Base-by-base conservation (phyloP, 2,113 vertebrate species). In the Caloenas nicobarica region DNA sequence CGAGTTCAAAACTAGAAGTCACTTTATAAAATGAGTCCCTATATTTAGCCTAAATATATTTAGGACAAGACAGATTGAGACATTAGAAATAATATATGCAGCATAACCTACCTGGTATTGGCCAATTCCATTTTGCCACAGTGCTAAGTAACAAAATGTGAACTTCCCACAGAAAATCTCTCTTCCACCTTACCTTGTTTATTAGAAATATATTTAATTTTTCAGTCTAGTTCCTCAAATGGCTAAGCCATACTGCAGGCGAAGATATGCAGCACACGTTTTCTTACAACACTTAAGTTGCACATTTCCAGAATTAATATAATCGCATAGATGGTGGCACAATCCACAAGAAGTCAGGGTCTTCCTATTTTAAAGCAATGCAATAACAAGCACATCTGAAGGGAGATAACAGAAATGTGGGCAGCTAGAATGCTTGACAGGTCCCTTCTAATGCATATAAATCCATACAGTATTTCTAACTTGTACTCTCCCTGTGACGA, bases 341-440 rank as follows among this genome's bases (percentile, higher is more conserved):
- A 81, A 79, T 34, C 26, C 68, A 51, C 48, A 74, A 53, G 61
- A 91, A 94, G 38, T 82, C 78, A 81, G 48, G 36, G 60, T 72
- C 50, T 84, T 88, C 84, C 71, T 88, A 53, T 89, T 93, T 74
- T 64, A 86, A 94, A 94, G 69, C 65, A 79, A 95, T 46, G 38
- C 68, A 86, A 10, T 68, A 92, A 73, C n/a, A 89, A 82, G 83
- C 25, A 72, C 23, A 85, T 62, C 62, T 91, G 80, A 95, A 95
- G 44, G 73, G 62, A 91, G 91, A 56, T 68, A 92, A 85, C 40
- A 82, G 72, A 76, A 87, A 87, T 34, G 40, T 28, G 28, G 36
- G 65, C 36, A 82, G 40, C 73, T 26, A 64, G 62, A 88, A 92
- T 17, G 24, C 48, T 77, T 85, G 68, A 57, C 65, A 95, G 18